Conservation (phyloP, 2,113 vertebrate genomes). For the Neoarius graeffei region DNA sequence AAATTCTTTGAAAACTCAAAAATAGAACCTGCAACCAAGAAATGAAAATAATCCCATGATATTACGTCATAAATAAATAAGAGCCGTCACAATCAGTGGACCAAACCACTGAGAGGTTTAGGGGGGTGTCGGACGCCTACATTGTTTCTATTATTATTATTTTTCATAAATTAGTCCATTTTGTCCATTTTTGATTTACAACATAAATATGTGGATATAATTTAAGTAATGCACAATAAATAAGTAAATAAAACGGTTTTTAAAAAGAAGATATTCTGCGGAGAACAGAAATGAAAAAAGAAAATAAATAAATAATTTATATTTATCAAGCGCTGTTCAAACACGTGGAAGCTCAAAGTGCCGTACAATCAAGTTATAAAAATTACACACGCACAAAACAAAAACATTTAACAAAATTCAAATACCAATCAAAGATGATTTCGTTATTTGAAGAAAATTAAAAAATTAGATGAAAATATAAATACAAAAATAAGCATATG, state of each 20-base stretch:
- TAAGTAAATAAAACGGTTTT: not conserved
- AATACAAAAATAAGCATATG: not conserved
- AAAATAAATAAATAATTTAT: not conserved
- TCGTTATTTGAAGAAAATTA: not conserved
- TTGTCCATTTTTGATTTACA: not conserved
- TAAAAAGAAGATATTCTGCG: not conserved
- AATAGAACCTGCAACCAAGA: not conserved
- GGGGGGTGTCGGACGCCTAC: not conserved
- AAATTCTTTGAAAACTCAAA: not conserved
- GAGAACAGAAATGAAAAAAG: not conserved
- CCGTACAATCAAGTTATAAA: too few species aligned
- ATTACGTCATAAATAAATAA: not conserved
- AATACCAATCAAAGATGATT: not conserved
- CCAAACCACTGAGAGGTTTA: not conserved
- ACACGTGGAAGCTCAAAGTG: not conserved
- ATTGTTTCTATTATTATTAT: not conserved
- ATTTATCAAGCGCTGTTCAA: not conserved
- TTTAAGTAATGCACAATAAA: not conserved
- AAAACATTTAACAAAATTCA: not conserved
- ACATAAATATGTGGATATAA: not conserved
- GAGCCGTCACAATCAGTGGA: not conserved
- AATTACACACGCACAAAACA: too few species aligned
- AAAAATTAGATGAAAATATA: not conserved
- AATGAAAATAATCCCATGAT: not conserved
- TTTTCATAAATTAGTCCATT: not conserved